Conservation (phyloP, 2,113 vertebrate genomes). For the Formicarius rufipectus region DNA sequence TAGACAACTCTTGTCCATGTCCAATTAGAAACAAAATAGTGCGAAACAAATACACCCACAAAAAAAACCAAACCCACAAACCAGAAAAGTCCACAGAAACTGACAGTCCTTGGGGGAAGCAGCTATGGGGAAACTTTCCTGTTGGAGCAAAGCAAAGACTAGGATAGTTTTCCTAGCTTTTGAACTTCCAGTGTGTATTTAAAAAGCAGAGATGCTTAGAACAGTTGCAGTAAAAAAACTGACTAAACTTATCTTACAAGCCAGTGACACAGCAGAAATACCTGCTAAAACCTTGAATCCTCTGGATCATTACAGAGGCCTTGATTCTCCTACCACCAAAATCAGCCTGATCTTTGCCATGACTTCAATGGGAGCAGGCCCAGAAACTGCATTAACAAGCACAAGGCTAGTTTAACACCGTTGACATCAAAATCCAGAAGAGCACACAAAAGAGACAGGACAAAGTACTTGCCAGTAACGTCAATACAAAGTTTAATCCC, state of each 20-base stretch:
- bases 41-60: background rate
- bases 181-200: background rate
- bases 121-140: background rate
- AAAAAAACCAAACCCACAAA: background rate
- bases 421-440: constrained; percentile 62
- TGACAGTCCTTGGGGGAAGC: background rate
- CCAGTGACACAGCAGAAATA: background rate
- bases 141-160: background rate
- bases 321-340: constrained; percentile 3
- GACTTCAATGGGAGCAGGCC: constrained; percentile 43
- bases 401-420: constrained; percentile 52
- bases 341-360: constrained; percentile 58
- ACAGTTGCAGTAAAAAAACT: background rate
- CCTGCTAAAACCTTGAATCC: background rate
- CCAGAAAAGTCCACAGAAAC: background rate
- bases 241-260: background rate
- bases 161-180: background rate
- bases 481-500: constrained; percentile 65
- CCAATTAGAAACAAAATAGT: background rate
- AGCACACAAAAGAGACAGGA: constrained; percentile 59
- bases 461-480: constrained; percentile 53
- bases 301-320: background rate
- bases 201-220: background rate
- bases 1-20: background rate
- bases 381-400: constrained; percentile 58